These are phyloP conservation scores for Platysternon megacephalum DNA, from an alignment of 2,113 vertebrate species.

Conservation along the genomic window DNA sequence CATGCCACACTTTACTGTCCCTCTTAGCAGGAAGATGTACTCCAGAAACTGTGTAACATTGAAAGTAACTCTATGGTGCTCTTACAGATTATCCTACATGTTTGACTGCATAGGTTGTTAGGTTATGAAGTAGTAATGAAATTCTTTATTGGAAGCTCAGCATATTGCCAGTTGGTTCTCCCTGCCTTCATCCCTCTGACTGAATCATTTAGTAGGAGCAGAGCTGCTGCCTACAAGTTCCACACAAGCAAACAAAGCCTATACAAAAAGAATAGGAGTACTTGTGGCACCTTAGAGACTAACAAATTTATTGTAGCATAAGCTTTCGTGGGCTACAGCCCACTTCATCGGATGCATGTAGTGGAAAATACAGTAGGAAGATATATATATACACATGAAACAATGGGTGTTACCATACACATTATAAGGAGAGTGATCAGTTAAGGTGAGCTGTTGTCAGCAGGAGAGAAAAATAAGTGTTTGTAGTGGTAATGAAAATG, in stretches of 20 bases:
- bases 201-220: background rate
- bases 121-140: background rate
- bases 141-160: background rate
- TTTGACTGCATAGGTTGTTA: accelerated
- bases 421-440: no score
- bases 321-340: no score
- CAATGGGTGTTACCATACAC: no score
- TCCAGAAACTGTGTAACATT: accelerated
- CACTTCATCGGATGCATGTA: no score
- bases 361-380: no score
- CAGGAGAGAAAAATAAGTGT: no score
- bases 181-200: background rate
- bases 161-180: background rate
- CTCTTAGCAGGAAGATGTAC: background rate
- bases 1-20: background rate
- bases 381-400: no score
- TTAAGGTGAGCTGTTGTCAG: no score
- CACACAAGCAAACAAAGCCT: background rate
- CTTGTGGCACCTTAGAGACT: no score
- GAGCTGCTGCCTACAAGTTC: background rate
- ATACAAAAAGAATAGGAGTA: no score
- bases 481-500: no score
- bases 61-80: accelerated
- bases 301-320: no score
- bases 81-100: background rate